phyloP scores from a whole-genome alignment of 2,888 invertebrate genomes.

The Apantesis nais region DNA sequence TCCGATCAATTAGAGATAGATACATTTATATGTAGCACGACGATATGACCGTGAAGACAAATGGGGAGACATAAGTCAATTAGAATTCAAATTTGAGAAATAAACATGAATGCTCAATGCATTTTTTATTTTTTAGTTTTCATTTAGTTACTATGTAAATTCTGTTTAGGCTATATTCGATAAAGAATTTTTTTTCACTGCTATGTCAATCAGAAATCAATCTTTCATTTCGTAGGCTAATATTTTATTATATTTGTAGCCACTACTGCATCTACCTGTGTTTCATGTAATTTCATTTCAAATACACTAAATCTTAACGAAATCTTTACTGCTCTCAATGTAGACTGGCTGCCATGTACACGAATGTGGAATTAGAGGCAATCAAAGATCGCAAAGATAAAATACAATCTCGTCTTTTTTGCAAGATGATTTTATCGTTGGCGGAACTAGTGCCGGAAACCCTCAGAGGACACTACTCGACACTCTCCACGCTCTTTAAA shows the following conservation, averaged over 20 bases:
- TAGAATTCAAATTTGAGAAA: too few relatives aligned
- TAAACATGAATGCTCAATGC: too few relatives aligned
- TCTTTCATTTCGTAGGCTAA: background rate
- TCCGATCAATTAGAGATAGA: background rate
- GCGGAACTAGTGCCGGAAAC: constrained; percentile 91
- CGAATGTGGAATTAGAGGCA: constrained; percentile 93
- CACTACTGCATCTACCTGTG: background rate
- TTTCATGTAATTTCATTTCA: background rate
- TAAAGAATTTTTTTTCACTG: too few relatives aligned
- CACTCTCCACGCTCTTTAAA: constrained; percentile 91
- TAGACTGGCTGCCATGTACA: constrained; percentile 94
- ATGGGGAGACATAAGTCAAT: too few relatives aligned
- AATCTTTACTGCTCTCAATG: background rate
- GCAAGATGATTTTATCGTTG: constrained; percentile 92
- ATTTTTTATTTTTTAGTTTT: too few relatives aligned
- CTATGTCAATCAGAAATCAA: too few relatives aligned
- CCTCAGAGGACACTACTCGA: constrained; percentile 92
- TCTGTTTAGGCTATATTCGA: too few relatives aligned
- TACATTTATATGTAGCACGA: too few relatives aligned
- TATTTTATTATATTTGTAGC: background rate
- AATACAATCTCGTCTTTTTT: constrained; percentile 93
- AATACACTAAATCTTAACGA: background rate
- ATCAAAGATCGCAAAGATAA: constrained; percentile 95
- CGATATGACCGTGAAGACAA: too few relatives aligned
- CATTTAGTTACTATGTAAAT: too few relatives aligned